Evolutionary conservation across 2,797 vertebrate species (phyloP), one percentile per base, ranked within the genome.

Genomic region (Brachyalestes nurse): DNA sequence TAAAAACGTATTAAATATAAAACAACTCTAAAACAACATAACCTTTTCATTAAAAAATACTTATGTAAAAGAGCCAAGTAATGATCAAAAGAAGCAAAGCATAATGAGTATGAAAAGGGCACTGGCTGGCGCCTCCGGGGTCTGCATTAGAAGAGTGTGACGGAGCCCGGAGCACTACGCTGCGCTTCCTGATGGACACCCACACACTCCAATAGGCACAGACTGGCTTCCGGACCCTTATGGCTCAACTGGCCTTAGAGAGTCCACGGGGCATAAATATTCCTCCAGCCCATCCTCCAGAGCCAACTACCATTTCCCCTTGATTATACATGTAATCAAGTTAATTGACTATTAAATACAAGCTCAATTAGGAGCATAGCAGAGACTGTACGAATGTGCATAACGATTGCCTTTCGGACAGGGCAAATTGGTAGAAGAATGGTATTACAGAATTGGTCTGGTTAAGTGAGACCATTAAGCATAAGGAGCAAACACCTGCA

Each of bases 261-360:
- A 77, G 70, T 51, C 69, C 42, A 61, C n/a, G 28, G 69, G 55
- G 69, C 75, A 77, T 57, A 60, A 69, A 82, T 78, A 53, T 51
- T 16, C 62, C 67, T n/a, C 38, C 23, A 62, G 62, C 51, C 42
- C 69, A 69, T 78, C 16, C 28, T 51, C 23, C 64, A 70, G 51
- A 69, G n/a, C 40, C 21, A 73, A 34, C 61, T 12, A 40, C 64
- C 80, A 81, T 88, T 87, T 88, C 78, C 51, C 42, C 72, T 82
- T 62, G 47, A 71, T 91, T 85, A 87, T 88, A 83, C 89, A 91
- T 92, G 88, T 89, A 90, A 91, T 93, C 86, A 91, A 89, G 88
- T 88, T 91, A 92, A 93, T 91, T 93, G 87, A 90, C 91, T 89
- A 89, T 89, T 91, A 93, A 92, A 91, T 88, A 88, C 88, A 90